Percentiles rank a stretch among this genome's conserved stretches.
These are phyloP conservation scores for Trogon surrucura DNA, from an alignment of 2,113 vertebrate genomes.

Conservation along the genomic window DNA sequence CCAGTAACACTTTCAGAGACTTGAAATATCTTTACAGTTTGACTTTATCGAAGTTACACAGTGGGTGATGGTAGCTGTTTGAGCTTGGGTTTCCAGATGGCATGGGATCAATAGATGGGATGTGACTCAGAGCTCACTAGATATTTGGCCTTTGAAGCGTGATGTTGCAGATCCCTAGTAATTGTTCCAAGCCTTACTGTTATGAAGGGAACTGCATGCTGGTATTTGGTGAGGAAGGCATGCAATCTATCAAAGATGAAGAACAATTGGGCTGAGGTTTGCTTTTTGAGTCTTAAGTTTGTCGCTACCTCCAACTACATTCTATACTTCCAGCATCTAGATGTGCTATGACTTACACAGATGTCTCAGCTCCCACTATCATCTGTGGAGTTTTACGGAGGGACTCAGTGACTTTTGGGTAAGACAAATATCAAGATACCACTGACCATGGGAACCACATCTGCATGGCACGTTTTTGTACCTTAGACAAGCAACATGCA, in stretches of 20 bases:
- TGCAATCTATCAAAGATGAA: neutral
- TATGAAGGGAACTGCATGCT: neutral
- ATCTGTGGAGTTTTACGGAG: neutral
- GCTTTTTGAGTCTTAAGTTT: neutral
- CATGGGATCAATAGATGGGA: conserved; percentile 38
- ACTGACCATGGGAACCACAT: neutral
- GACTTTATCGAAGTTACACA: neutral
- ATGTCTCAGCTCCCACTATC: neutral
- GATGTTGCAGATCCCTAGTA: neutral
- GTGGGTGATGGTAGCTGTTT: neutral
- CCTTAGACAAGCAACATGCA: neutral
- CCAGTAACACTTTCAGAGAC: neutral
- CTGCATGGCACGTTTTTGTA: neutral
- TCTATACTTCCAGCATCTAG: neutral
- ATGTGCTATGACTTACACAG: neutral
- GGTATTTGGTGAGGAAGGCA: neutral
- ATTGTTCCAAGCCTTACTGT: neutral
- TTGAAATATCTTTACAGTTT: neutral
- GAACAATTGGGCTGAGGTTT: neutral
- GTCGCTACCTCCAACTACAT: neutral
- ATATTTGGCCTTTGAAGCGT: neutral
- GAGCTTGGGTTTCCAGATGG: conserved; percentile 37
- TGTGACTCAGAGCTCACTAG: conserved; percentile 23
- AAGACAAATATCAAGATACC: neutral
- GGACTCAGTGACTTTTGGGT: neutral